Evolutionary conservation across 2,113 vertebrate species (phyloP).

Genomic region (Gasterosteus aculeatus): DNA sequence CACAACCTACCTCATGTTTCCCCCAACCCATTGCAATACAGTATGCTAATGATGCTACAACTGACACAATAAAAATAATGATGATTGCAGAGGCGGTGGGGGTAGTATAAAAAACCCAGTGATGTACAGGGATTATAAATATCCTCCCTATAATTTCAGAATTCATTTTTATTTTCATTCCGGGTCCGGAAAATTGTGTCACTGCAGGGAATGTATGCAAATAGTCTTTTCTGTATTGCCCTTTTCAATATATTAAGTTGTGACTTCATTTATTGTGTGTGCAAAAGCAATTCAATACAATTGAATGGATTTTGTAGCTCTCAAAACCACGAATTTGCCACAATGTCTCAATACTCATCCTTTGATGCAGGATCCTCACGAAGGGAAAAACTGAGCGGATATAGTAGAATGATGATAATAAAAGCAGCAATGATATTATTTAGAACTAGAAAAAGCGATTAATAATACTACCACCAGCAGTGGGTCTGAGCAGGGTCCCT

Average conservation of each 20-base stretch:
- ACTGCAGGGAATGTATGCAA: not conserved
- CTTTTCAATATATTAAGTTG: conserved; percentile 20
- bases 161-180: conserved; percentile 41
- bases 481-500: not conserved
- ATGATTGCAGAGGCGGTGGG: conserved; percentile 51
- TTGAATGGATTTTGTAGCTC: too few species aligned
- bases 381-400: not conserved
- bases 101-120: conserved; percentile 49
- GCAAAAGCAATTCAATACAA: not conserved
- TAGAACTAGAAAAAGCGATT: too few species aligned
- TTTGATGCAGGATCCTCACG: not conserved
- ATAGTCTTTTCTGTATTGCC: conserved; percentile 9
- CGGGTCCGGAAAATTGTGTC: conserved; percentile 28
- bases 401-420: too few species aligned
- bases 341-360: not conserved
- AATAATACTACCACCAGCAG: not conserved
- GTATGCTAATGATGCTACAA: conserved; percentile 66
- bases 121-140: conserved; percentile 54
- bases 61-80: conserved; percentile 65
- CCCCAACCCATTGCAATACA: conserved; percentile 41
- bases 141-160: conserved; percentile 43
- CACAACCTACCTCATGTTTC: conserved; percentile 46
- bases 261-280: conserved; percentile 30
- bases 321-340: not conserved
- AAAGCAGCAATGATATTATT: too few species aligned